Evolutionary conservation across 2,888 invertebrate species (phyloP).

Genomic region (Conistra vaccinii): DNA sequence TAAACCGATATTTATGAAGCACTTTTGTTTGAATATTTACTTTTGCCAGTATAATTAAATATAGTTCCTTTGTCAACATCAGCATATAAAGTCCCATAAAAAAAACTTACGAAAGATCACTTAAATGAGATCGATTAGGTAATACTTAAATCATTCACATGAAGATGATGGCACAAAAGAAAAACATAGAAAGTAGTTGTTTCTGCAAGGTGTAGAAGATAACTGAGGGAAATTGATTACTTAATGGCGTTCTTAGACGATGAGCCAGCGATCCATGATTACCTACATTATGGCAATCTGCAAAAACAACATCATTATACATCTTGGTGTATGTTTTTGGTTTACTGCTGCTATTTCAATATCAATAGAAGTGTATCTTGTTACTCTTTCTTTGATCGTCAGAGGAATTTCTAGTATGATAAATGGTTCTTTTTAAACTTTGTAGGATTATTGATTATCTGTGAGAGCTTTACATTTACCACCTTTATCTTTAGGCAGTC

Average conservation of each 20-base stretch:
- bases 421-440: neutral
- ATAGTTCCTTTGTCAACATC: neutral
- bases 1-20: neutral
- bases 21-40: slow-evolving; percentile 6
- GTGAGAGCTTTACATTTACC: neutral
- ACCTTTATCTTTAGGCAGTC: neutral
- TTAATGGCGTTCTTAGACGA: slow-evolving; percentile 54
- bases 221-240: slow-evolving; percentile 56
- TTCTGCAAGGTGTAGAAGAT: slow-evolving; percentile 28
- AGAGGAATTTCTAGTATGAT: neutral
- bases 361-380: neutral
- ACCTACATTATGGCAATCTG: slow-evolving; percentile 45
- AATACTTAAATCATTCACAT: neutral
- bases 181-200: slow-evolving; percentile 11
- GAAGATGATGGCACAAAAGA: neutral
- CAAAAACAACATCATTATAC: slow-evolving; percentile 48
- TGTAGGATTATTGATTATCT: neutral
- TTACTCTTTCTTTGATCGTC: neutral
- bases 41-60: neutral
- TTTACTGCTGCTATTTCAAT: slow-evolving; percentile 12
- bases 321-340: slow-evolving; percentile 33
- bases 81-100: neutral
- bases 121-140: neutral
- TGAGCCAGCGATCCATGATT: slow-evolving; percentile 45
- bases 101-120: neutral